Evolutionary conservation across 2,888 invertebrate genomes (phyloP).

Genomic region (Mythimna pallens): DNA sequence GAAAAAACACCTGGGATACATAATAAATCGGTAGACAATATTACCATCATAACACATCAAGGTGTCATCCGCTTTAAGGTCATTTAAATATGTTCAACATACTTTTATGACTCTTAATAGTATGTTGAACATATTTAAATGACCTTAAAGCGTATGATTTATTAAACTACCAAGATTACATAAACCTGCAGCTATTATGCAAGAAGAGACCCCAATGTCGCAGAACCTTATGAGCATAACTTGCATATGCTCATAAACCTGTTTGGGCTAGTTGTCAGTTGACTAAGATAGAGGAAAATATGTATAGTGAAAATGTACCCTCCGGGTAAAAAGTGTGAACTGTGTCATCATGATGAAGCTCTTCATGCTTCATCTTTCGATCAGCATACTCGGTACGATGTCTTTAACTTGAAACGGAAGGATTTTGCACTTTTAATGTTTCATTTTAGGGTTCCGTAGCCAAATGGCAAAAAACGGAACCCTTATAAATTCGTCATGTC

Average conservation of each 20-base stretch:
- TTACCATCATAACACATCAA: not conserved
- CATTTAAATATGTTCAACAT: too few relatives aligned
- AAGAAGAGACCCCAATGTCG: constrained; percentile 23
- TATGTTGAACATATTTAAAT: not conserved
- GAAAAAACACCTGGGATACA: not conserved
- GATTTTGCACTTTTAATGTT: too few relatives aligned
- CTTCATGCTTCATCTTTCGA: too few relatives aligned
- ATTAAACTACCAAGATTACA: not conserved
- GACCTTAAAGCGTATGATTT: too few relatives aligned
- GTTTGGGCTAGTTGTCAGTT: not conserved
- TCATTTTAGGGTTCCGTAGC: too few relatives aligned
- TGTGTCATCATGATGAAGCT: not conserved
- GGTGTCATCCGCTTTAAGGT: constrained; percentile 1
- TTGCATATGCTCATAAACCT: constrained; percentile 5
- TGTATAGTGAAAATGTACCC: not conserved
- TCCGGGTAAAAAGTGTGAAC: not conserved
- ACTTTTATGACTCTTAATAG: too few relatives aligned
- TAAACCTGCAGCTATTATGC: constrained; percentile 19
- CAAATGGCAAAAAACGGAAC: too few relatives aligned
- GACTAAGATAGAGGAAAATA: not conserved
- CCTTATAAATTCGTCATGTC: too few relatives aligned
- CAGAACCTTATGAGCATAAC: constrained; percentile 7
- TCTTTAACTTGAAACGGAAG: too few relatives aligned
- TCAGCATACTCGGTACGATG: too few relatives aligned
- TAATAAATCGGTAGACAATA: not conserved